Evolutionary conservation across 2,888 invertebrate species (phyloP).

Genomic region (Campaea margaritaria): DNA sequence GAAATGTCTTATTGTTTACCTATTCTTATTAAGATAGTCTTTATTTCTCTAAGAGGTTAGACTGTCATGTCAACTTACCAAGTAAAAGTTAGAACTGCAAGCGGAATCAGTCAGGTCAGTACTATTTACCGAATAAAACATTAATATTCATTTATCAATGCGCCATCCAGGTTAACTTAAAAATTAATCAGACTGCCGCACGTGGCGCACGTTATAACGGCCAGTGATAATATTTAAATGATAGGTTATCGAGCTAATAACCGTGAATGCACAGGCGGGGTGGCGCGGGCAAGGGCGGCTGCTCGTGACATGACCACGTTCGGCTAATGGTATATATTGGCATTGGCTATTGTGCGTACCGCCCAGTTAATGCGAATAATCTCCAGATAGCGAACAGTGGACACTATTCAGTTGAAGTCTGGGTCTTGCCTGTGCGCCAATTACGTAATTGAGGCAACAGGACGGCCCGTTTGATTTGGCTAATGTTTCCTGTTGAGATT

Average conservation of each 20-base stretch:
- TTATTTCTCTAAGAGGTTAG: too few relatives aligned
- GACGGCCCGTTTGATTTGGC: not conserved
- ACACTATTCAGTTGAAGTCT: slow-evolving; percentile 2
- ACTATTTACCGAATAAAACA: not conserved
- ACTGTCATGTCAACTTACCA: too few relatives aligned
- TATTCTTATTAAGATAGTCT: too few relatives aligned
- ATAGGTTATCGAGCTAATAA: slow-evolving; percentile 39
- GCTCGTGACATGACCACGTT: slow-evolving; percentile 34
- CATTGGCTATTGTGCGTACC: slow-evolving; percentile 31
- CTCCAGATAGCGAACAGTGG: slow-evolving; percentile 15
- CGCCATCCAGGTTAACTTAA: not conserved
- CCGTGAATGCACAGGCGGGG: slow-evolving; percentile 33
- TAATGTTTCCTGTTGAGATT: too few relatives aligned
- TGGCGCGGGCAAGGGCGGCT: slow-evolving; percentile 16
- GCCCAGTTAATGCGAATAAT: slow-evolving; percentile 27
- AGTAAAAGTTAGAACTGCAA: too few relatives aligned
- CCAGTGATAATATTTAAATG: slow-evolving; percentile 39
- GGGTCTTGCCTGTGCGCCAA: slow-evolving; percentile 6
- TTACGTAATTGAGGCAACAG: not conserved
- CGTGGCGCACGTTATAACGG: slow-evolving; percentile 26
- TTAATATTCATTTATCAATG: not conserved
- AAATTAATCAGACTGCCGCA: slow-evolving; percentile 29
- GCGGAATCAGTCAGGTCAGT: not conserved
- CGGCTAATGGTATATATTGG: slow-evolving; percentile 27
- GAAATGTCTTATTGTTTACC: too few relatives aligned